Base-by-base conservation (phyloP, 2,113 vertebrate genomes). In the Piaya cayana region DNA sequence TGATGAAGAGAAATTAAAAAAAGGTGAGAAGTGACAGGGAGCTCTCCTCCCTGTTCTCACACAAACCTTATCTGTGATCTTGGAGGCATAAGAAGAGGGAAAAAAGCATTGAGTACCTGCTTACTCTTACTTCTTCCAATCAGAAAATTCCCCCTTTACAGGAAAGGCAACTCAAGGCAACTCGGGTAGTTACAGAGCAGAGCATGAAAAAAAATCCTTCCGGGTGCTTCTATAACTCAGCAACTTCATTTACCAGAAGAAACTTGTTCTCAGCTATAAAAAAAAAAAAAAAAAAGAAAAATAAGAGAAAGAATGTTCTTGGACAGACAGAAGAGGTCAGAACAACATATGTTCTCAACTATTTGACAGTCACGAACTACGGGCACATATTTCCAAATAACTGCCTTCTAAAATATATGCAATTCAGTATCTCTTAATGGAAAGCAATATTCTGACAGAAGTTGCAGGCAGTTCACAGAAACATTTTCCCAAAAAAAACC, bases 51-150 rank as follows among this genome's bases (percentile, higher is more conserved):
- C 42, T 60, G 13, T 58, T 82, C 63, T 86, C 32, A n/a, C 43
- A 45, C 27, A 65, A 45, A 60, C 45, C 21, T 88, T 29, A 32
- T 71, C 18, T 59, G 39, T 53, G 39, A 72, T 53, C 45, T 17
- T 36, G 25, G 25, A 86, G 55, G 63, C 49, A 53, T 20, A 39
- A n/a, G 8, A 56, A 0, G 2, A 2, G 2, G 4, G 4, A 10
- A 7, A 43, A 56, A 22, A 52, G 52, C 6, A 4, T 3, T 0
- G 7, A 82, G 42, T 25, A 27, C 12, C 32, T 71, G 53, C 32
- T 80, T 71, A n/a, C n/a, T 75, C 12, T 6, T 15, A 42, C 34
- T 19, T 87, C 56, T 74, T 93, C n/a, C 65, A 29, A 19, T 26
- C 52, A 50, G 15, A 47, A 67, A 62, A 42, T 34, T 39, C 34